phyloP scores from a whole-genome alignment of 2,113 vertebrate genomes.

The Mirza zaza region DNA sequence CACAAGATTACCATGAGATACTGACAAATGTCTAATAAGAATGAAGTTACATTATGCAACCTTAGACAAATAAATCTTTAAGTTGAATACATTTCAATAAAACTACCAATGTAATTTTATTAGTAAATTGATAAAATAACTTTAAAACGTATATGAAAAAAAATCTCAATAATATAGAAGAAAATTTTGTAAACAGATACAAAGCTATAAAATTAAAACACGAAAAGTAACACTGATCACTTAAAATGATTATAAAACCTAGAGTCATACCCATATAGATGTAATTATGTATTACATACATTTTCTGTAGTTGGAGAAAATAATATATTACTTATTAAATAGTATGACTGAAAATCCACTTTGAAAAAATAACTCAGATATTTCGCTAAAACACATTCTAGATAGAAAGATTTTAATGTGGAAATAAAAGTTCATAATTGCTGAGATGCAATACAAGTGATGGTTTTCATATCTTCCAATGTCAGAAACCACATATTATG shows the following conservation, averaged over 20 bases:
- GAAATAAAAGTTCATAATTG: neutral
- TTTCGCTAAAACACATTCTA: neutral
- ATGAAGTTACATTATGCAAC: neutral
- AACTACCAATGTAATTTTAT: neutral
- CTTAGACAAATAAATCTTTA: neutral
- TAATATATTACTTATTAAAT: neutral
- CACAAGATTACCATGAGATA: neutral
- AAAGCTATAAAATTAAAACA: neutral
- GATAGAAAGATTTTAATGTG: neutral
- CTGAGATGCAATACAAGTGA: neutral
- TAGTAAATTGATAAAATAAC: neutral
- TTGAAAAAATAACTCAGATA: neutral
- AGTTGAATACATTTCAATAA: neutral
- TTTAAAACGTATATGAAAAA: neutral
- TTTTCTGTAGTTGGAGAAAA: neutral
- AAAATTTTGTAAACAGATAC: neutral
- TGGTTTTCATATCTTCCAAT: neutral
- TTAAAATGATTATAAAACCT: neutral
- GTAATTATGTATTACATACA: neutral
- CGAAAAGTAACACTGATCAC: neutral
- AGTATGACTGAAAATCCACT: neutral
- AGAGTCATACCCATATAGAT: neutral
- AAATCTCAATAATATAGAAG: neutral
- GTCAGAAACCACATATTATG: neutral
- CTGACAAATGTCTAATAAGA: neutral